phyloP scores from a whole-genome alignment of 2,888 invertebrate species.

The Corbicula japonica region DNA sequence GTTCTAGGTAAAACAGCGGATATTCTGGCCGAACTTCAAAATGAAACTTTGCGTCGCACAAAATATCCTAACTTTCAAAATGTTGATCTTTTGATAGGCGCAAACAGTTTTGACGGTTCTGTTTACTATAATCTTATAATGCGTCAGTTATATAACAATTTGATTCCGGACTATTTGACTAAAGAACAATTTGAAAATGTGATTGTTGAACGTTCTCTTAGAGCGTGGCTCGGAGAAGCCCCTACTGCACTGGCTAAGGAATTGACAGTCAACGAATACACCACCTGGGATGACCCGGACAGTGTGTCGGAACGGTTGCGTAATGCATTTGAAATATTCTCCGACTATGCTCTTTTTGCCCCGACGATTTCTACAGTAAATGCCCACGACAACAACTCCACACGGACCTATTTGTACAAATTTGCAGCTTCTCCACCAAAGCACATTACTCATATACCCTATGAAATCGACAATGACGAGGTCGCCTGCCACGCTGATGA shows the following conservation, averaged over 20 bases:
- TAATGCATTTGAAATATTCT: neutral
- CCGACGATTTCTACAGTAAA: slow-evolving; percentile 20
- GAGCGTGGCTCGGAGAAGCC: neutral
- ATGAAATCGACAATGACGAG: neutral
- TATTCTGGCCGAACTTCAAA: slow-evolving; percentile 16
- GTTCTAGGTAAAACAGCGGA: slow-evolving; percentile 22
- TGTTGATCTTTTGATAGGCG: slow-evolving; percentile 35
- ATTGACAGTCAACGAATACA: slow-evolving; percentile 17
- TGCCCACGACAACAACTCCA: neutral
- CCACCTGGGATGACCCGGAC: slow-evolving; percentile 10
- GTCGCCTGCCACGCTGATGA: slow-evolving; percentile 33
- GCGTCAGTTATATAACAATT: neutral
- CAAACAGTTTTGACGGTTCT: slow-evolving; percentile 34
- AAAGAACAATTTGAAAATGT: slow-evolving; percentile 16
- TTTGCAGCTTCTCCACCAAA: slow-evolving; percentile 26
- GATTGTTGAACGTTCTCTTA: slow-evolving; percentile 8
- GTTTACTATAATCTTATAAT: slow-evolving; percentile 12
- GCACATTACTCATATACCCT: neutral
- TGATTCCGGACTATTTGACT: neutral
- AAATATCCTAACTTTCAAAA: slow-evolving; percentile 22
- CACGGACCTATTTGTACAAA: slow-evolving; percentile 32
- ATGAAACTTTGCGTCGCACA: too few species aligned
- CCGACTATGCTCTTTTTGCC: slow-evolving; percentile 28
- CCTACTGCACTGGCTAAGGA: slow-evolving; percentile 13
- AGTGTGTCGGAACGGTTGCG: neutral